A percentile compares a stretch with the other conserved stretches of the same genome.
phyloP scores from a whole-genome alignment of 2,888 invertebrate genomes.

The Cheilosia grossa region DNA sequence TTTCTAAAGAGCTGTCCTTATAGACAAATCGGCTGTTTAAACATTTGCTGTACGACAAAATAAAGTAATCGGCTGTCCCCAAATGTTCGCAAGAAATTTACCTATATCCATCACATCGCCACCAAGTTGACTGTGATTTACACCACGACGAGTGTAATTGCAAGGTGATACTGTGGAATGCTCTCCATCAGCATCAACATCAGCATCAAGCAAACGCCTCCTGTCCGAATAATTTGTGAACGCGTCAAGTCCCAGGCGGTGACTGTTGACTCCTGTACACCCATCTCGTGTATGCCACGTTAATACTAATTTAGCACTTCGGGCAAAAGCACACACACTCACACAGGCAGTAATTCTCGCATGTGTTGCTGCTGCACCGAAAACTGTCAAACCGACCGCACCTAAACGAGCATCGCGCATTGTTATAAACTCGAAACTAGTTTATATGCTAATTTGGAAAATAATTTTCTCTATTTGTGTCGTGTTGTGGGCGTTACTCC shows the following conservation, averaged over 20 bases:
- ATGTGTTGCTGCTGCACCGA: constrained; percentile 1
- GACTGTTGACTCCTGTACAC: constrained; percentile 45
- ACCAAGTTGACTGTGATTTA: background rate
- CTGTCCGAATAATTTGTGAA: constrained; percentile 62
- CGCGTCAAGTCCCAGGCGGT: constrained; percentile 31
- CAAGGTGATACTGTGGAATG: background rate
- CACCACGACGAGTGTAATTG: constrained; percentile 22
- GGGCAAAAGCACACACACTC: background rate
- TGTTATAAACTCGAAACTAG: constrained; percentile 56
- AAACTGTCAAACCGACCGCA: constrained; percentile 54
- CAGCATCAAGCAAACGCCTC: constrained; percentile 32
- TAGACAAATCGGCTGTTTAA: too few relatives aligned
- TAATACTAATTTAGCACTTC: constrained; percentile 57
- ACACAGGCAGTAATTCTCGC: background rate
- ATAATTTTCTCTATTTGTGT: constrained; percentile 70
- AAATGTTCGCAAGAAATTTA: background rate
- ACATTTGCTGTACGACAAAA: too few relatives aligned
- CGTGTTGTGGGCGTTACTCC: constrained; percentile 68
- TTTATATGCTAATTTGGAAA: constrained; percentile 71
- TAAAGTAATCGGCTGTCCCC: background rate
- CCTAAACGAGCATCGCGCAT: constrained; percentile 46
- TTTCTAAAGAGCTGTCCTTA: too few relatives aligned
- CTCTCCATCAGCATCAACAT: too few relatives aligned
- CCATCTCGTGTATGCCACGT: constrained; percentile 51
- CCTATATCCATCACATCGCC: constrained; percentile 1